A percentile compares a stretch with the other conserved stretches of the same genome.
phyloP scores from a whole-genome alignment of 1,140 invertebrate genomes.

The Sycophila sp. region DNA sequence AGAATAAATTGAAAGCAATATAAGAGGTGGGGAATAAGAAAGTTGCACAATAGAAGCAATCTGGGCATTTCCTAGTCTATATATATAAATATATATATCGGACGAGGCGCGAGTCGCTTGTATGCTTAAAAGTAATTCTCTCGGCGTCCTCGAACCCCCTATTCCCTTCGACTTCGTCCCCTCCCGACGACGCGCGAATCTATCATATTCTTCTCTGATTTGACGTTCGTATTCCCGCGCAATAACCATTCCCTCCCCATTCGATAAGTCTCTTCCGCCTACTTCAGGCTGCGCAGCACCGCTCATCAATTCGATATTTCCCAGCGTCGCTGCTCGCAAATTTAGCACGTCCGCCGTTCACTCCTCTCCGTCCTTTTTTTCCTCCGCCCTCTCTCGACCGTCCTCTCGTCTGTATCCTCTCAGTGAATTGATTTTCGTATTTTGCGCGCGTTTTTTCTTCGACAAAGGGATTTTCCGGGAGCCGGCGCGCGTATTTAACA shows the following conservation, averaged over 20 bases:
- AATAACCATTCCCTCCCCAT: neutral
- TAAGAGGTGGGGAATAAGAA: too few relatives aligned
- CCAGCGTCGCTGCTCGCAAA: neutral
- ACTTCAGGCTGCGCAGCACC: neutral
- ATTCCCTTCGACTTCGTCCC: too few relatives aligned
- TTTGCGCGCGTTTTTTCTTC: neutral
- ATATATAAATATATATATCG: too few relatives aligned
- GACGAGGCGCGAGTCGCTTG: too few relatives aligned
- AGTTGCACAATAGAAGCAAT: neutral
- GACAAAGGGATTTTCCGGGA: too few relatives aligned
- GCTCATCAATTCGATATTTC: constrained; percentile 9
- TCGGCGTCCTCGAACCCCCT: too few relatives aligned
- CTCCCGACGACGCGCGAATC: neutral
- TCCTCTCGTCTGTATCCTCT: too few relatives aligned
- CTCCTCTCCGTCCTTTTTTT: neutral
- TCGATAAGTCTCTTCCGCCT: constrained; percentile 18
- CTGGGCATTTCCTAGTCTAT: neutral
- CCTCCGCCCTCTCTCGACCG: neutral
- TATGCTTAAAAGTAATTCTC: too few relatives aligned
- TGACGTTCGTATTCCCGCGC: neutral
- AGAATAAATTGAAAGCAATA: neutral
- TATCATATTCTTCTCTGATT: constrained; percentile 14
- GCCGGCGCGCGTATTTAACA: too few relatives aligned
- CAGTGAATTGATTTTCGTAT: neutral
- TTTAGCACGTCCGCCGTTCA: neutral